Evolutionary conservation across 2,113 vertebrate genomes (phyloP), one percentile per base, ranked within the genome.

Genomic region (Caranx melampygus): DNA sequence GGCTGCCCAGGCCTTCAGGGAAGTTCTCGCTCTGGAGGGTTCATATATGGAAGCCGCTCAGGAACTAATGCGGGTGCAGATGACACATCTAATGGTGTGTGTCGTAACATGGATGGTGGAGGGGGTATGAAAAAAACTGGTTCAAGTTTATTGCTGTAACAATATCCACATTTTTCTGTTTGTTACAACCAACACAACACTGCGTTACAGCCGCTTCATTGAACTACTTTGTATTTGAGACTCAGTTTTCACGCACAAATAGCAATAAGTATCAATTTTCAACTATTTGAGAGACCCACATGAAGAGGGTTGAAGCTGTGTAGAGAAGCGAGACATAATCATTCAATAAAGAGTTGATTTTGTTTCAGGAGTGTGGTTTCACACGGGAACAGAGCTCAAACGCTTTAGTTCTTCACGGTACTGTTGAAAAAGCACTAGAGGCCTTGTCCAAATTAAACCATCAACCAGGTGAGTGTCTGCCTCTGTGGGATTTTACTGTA

Each of bases 1-100:
- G 52, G 96, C 96, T 0, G 81, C 63, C 0, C 35, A 52, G 40
- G 85, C 93, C 5, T 96, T 96, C 20, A 85, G 83, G 60, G 91
- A 95, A 33, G 94, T 96, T 35, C 91, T 96, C 52, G 85, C 12
- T 49, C 66, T 61, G 8, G 90, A 95, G 0, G 40, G 79, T 0
- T 65, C 87, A 2, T 84, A 84, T 0, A 21, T 82, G 0, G 96
- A 96, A 0, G 94, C 94, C 0, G 88, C 90, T 0, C 65, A 90
- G 15, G 95, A 96, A 67, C 92, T 96, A 16, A 83, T 92, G 82
- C 77, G 78, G 0, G 94, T 96, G 65, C 90, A 94, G 47, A 87
- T 91, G 21, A 87, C 71, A 11, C 93, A 91, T 3, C 84, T 95
- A 0, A 82, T 92, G 83, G 87, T 93, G 79, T 71, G 86, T 85